These are phyloP conservation scores for Trachurus trachurus DNA, from an alignment of 2,797 vertebrate genomes.

Conservation along the genomic window DNA sequence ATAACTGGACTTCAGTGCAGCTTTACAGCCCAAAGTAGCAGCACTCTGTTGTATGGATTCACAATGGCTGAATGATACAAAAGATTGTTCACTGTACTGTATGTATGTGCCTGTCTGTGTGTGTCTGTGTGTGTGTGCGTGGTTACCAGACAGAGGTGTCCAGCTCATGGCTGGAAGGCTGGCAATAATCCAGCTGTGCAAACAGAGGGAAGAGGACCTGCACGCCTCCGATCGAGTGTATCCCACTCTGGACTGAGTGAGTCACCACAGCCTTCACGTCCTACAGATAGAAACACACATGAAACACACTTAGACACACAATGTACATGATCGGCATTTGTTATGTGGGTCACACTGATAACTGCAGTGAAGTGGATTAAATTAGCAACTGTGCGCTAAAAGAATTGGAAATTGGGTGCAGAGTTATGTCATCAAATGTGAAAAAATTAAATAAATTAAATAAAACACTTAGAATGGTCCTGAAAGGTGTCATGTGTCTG, in stretches of 20 bases:
- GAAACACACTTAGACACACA: neutral
- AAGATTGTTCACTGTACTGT: neutral
- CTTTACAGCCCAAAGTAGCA: neutral
- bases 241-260: constrained; percentile 97
- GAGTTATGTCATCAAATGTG: neutral
- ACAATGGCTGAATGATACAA: neutral
- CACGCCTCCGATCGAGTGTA: constrained; percentile 97
- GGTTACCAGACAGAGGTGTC: constrained; percentile 95
- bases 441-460: neutral
- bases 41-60: neutral
- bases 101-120: neutral
- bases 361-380: neutral
- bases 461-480: no score
- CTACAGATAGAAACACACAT: constrained; percentile 78
- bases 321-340: neutral
- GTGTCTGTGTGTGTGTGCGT: constrained; percentile 1
- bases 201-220: constrained; percentile 99
- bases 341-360: neutral
- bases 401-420: neutral
- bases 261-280: constrained; percentile 98
- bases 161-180: constrained; percentile 91
- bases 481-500: no score
- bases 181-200: constrained; percentile 95
- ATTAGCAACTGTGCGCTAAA: neutral
- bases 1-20: neutral